Conservation (phyloP, 2,113 vertebrate genomes). For the Oncorhynchus mykiss region DNA sequence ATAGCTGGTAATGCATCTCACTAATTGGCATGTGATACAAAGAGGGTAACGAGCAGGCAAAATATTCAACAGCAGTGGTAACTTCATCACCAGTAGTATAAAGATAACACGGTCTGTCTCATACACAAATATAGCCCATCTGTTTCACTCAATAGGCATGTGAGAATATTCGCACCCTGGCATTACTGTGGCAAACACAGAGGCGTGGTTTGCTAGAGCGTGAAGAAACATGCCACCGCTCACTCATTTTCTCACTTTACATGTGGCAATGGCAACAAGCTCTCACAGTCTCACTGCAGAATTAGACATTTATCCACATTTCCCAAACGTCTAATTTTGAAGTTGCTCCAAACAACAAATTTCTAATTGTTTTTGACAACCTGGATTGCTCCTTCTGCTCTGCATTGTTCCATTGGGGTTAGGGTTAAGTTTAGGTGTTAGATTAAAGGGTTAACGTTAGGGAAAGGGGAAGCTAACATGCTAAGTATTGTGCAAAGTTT, state of each 20-base stretch:
- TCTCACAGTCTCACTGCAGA: no score
- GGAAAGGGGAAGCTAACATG: no score
- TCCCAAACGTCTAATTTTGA: no score
- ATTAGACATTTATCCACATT: no score
- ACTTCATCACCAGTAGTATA: neutral
- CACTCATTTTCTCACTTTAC: neutral
- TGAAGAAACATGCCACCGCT: neutral
- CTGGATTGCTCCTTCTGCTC: no score
- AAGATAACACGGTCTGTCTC: neutral
- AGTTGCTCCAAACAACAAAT: no score
- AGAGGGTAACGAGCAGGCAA: neutral
- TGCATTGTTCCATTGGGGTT: no score
- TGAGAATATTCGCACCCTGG: neutral
- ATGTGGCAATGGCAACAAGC: no score
- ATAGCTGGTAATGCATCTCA: neutral
- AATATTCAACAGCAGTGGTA: neutral
- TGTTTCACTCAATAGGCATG: neutral
- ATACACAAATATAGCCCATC: neutral
- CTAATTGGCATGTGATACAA: neutral
- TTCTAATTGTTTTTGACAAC: no score
- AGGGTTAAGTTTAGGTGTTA: no score
- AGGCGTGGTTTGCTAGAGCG: neutral
- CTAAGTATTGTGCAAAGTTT: no score
- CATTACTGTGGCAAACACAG: neutral
- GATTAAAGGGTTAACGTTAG: no score